Evolutionary conservation across 2,113 vertebrate species (phyloP).

Genomic region (Microtus oregoni): DNA sequence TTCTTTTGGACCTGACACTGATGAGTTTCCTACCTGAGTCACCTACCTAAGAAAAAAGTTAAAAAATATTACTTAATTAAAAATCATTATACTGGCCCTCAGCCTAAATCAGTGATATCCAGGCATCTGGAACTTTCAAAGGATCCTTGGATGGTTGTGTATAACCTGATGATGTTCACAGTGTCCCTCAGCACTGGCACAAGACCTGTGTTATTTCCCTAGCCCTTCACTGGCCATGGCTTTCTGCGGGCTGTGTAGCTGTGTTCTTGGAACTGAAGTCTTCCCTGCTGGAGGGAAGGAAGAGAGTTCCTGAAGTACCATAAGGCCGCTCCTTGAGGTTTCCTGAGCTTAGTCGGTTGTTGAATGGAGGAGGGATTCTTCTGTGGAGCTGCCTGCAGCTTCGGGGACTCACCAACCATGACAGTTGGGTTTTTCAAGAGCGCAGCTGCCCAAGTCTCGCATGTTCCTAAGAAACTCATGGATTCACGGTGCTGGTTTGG

Average conservation of each 20-base stretch:
- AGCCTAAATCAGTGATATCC: neutral
- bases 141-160: neutral
- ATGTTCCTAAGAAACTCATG: neutral
- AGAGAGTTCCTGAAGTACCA: neutral
- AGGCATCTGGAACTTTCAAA: neutral
- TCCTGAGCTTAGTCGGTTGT: no score
- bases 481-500: neutral
- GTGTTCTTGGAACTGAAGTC: neutral
- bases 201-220: neutral
- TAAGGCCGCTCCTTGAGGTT: neutral
- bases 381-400: neutral
- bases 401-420: neutral
- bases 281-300: neutral
- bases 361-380: neutral
- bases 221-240: neutral
- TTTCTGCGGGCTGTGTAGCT: neutral
- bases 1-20: neutral
- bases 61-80: neutral
- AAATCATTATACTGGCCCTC: neutral
- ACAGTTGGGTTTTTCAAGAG: neutral
- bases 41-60: neutral
- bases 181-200: neutral
- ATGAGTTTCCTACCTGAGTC: neutral
- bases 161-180: neutral
- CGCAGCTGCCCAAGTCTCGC: neutral